Evolutionary conservation across 2,888 invertebrate genomes (phyloP), one percentile per base, ranked within the genome.

Genomic region (Pristionchus arcanus): DNA sequence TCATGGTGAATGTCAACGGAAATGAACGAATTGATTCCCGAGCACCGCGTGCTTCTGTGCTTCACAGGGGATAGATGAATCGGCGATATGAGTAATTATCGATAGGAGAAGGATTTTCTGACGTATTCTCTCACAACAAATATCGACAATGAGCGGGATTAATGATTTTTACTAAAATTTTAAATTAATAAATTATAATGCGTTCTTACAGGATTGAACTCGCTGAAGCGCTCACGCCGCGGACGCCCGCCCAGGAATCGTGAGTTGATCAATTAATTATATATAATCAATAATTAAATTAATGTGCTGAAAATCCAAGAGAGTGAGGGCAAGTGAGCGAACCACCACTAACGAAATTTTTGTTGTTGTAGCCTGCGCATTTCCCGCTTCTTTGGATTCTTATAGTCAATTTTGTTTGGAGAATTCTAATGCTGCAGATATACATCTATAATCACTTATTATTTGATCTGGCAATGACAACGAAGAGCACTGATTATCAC

Each of bases 191-290:
- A 59, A 59, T 25, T 59, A 13, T 19, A 59, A 59, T 59, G 19
- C n/a, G n/a, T n/a, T n/a, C n/a, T 68, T 68, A 25, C 74, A 77
- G 74, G 25, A 1, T 16, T 55, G 25, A 19, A 28, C 28, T 31
- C 59, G 31, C 84, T 37, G 21, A 42, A 34, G 28, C 31, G 84
- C 31, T 25, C n/a, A 28, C 55, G 59, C 31, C 55, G 59, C 31
- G 84, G 84, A n/a, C 55, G 84, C 31, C 84, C 84, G 59, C 84
- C 84, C 59, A 59, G 59, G 49, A 55, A 59, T 59, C n/a, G 84
- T 85, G 34, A 59, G 84, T 85, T 53, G n/a, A 77, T 42, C 25
- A 11, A 13, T 42, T 42, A 42, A 42, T 42, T 77, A 25, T 9
- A 53, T 49, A 28, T 13, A 71, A 34, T 21, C 21, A 19, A 1